Evolutionary conservation across 2,888 invertebrate species (phyloP).

Genomic region (Dexiosoma caninum): DNA sequence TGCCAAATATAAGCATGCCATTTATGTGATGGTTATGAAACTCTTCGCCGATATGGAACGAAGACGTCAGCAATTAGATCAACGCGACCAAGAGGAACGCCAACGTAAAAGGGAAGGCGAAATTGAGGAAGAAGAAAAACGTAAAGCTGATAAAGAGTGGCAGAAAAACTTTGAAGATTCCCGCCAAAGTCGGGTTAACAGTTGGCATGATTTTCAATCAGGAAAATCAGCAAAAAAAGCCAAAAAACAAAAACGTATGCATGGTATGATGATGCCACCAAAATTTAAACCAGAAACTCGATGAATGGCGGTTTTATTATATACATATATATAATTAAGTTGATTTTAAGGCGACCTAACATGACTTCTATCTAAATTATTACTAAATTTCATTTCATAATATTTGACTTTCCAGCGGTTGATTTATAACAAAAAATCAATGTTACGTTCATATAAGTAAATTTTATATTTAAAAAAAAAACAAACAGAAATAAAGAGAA

Average conservation of each 20-base stretch:
- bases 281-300: conserved; percentile 95
- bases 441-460: neutral
- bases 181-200: conserved; percentile 92
- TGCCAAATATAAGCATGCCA: conserved; percentile 91
- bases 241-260: conserved; percentile 88
- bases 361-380: neutral
- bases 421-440: neutral
- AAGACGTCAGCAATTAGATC: conserved; percentile 90
- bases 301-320: conserved; percentile 76
- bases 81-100: conserved; percentile 93
- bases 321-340: neutral
- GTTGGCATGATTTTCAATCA: conserved; percentile 94
- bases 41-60: conserved; percentile 97
- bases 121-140: conserved; percentile 93
- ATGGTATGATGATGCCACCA: conserved; percentile 89
- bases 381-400: neutral
- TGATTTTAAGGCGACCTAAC: conserved; percentile 14
- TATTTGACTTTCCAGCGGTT: neutral
- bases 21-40: conserved; percentile 99
- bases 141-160: conserved; percentile 96
- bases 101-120: conserved; percentile 96
- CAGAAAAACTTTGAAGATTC: conserved; percentile 99
- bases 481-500: neutral
- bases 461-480: neutral
- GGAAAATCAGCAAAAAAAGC: conserved; percentile 82